Base-by-base conservation (phyloP, 2,797 vertebrate genomes). In the Sebastes melanostomus region DNA sequence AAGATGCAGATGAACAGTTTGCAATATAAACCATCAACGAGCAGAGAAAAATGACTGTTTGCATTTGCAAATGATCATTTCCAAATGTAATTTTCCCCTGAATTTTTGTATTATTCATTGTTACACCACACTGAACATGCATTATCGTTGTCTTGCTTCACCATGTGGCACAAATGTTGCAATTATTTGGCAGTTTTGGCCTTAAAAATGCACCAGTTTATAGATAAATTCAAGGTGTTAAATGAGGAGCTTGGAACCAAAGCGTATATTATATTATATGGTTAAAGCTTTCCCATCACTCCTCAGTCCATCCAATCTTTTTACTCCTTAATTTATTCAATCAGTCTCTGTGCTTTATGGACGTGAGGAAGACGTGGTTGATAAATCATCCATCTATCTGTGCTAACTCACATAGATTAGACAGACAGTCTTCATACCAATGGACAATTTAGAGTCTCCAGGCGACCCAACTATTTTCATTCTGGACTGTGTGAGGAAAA, bases 401-500 rank as follows among this genome's bases (percentile, higher is more conserved):
- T 36, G 14, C 34, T 66, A 42, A 27, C n/a, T 14, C 70, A 14
- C 63, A 32, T 8, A 70, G 65, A 75, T 80, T 25, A 42, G 58
- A 70, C 29, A 32, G 30, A 60, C 11, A n/a, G 22, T 80, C 29
- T 77, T 72, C 72, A 72, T 77, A 79, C 56, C 63, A 71, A 25
- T 63, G 50, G n/a, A 2, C 50, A 62, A 66, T 82, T 66, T 62
- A 46, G 46, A 67, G 56, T 60, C 72, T 72, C 71, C 34, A 69
- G 66, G 68, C 3, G 2, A 66, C 61, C 30, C 3, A 27, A 22
- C 46, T 16, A 50, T 71, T 66, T 60, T 68, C 42, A 13, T 20
- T 78, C 54, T 38, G 60, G 46, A 20, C 27, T 62, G 27, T 46
- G 11, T 20, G 25, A 50, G 46, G 46, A 66, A 24, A 50, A n/a